Evolutionary conservation across 2,888 invertebrate genomes (phyloP).

Genomic region (Agrilus cyanescens): DNA sequence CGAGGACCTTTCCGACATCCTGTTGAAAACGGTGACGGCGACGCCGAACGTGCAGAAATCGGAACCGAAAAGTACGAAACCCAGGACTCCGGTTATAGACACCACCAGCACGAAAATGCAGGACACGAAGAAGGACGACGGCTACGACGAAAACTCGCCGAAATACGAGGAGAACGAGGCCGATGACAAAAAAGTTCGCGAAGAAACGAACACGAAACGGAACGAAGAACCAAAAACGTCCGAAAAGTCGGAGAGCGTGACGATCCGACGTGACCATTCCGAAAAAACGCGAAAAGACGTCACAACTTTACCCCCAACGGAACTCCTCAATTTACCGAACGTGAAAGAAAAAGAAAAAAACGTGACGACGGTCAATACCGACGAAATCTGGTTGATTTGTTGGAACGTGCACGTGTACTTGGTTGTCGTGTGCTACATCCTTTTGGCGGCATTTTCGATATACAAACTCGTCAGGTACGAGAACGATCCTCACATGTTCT

Average conservation of each 20-base stretch:
- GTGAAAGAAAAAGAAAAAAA: conserved; percentile 35
- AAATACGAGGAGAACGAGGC: conserved; percentile 15
- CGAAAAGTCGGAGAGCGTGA: conserved; percentile 30
- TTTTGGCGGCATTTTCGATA: conserved; percentile 74
- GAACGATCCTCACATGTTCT: conserved; percentile 74
- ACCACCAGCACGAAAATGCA: conserved; percentile 22
- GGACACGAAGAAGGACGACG: conserved; percentile 5
- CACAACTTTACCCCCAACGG: conserved; percentile 31
- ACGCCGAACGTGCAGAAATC: conserved; percentile 30
- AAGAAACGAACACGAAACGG: conserved; percentile 11
- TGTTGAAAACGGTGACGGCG: conserved; percentile 56
- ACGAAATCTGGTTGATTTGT: conserved; percentile 64
- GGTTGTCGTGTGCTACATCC: conserved; percentile 72
- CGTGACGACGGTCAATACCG: conserved; percentile 31
- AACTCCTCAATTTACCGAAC: conserved; percentile 47
- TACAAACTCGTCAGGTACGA: conserved; percentile 79
- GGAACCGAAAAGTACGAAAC: conserved; percentile 22
- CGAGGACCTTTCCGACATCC: conserved; percentile 68
- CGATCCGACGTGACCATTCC: conserved; percentile 26
- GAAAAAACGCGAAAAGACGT: conserved; percentile 11
- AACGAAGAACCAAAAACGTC: not conserved
- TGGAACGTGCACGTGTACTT: conserved; percentile 89
- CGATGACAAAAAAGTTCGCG: conserved; percentile 18
- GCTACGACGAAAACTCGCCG: conserved; percentile 1
- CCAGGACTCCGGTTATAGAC: conserved; percentile 23